A percentile compares a stretch with the other conserved stretches of the same genome.
These are phyloP conservation scores for Heteronetta atricapilla DNA, from an alignment of 2,113 vertebrate species.

Conservation along the genomic window DNA sequence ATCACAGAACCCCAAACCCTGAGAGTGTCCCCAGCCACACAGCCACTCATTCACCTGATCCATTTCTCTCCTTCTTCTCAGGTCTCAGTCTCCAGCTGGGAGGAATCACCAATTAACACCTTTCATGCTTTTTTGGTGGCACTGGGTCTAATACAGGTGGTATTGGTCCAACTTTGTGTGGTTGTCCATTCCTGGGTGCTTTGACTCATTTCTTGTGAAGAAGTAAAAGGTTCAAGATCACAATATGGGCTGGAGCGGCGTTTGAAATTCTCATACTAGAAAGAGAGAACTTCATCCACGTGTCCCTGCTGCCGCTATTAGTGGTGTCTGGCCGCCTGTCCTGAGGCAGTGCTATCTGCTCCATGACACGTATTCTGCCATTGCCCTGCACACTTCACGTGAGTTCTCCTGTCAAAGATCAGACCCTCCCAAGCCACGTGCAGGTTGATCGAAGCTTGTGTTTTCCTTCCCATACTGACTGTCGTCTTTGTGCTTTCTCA, in stretches of 20 bases:
- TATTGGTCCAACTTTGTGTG: too few species aligned
- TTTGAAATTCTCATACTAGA: background rate
- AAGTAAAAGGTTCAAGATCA: background rate
- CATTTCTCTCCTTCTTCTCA: too few species aligned
- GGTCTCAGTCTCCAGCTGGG: too few species aligned
- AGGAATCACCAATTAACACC: too few species aligned
- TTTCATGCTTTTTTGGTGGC: too few species aligned
- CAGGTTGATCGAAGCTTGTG: background rate
- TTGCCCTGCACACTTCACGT: accelerated
- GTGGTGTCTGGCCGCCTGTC: background rate
- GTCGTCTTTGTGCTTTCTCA: background rate
- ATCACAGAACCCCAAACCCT: too few species aligned
- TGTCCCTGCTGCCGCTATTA: background rate
- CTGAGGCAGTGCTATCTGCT: background rate
- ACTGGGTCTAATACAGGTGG: too few species aligned
- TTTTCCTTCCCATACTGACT: background rate
- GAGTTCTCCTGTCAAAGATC: background rate
- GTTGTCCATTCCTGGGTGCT: too few species aligned
- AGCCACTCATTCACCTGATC: too few species aligned
- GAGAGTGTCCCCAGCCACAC: too few species aligned
- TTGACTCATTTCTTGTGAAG: background rate
- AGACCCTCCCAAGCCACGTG: accelerated
- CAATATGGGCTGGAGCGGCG: background rate
- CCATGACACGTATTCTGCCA: background rate
- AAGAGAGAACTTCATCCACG: background rate